Evolutionary conservation across 2,888 invertebrate species (phyloP).

Genomic region (Allacma fusca): DNA sequence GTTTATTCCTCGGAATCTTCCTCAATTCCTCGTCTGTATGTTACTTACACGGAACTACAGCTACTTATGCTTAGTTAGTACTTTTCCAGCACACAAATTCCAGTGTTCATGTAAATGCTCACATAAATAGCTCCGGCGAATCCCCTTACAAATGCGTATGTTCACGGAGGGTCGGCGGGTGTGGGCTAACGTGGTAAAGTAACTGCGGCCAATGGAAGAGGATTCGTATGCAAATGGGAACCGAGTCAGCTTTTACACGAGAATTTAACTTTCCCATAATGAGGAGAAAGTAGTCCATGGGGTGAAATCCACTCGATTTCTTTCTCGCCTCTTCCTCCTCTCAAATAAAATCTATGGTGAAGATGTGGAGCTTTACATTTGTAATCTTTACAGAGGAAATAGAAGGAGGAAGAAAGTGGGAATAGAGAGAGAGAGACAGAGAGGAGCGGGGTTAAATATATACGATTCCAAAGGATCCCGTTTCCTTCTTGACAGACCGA

Average conservation of each 20-base stretch:
- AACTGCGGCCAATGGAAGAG: conserved; percentile 26
- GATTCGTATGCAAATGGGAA: conserved; percentile 47
- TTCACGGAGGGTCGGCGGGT: not conserved
- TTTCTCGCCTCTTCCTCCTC: conserved; percentile 28
- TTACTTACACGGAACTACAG: not conserved
- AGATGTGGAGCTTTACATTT: not conserved
- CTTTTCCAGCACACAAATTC: not conserved
- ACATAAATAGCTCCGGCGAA: conserved; percentile 5
- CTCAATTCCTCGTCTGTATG: conserved; percentile 9
- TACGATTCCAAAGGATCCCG: not conserved
- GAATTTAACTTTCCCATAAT: conserved; percentile 49
- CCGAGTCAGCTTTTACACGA: conserved; percentile 31
- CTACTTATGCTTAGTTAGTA: conserved; percentile 3
- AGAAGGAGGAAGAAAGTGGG: too few relatives aligned
- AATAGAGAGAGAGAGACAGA: not conserved
- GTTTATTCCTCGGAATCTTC: conserved; percentile 26
- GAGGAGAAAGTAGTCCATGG: conserved; percentile 54
- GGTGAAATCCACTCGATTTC: conserved; percentile 46
- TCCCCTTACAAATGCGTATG: not conserved
- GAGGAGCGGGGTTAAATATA: not conserved
- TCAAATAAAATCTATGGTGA: conserved; percentile 14
- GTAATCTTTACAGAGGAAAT: not conserved
- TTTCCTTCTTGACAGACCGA: conserved; percentile 7
- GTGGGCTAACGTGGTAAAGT: conserved; percentile 29
- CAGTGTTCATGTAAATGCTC: conserved; percentile 4